Base-by-base conservation (phyloP, 1,140 invertebrate genomes). In the Achroia grisella region DNA sequence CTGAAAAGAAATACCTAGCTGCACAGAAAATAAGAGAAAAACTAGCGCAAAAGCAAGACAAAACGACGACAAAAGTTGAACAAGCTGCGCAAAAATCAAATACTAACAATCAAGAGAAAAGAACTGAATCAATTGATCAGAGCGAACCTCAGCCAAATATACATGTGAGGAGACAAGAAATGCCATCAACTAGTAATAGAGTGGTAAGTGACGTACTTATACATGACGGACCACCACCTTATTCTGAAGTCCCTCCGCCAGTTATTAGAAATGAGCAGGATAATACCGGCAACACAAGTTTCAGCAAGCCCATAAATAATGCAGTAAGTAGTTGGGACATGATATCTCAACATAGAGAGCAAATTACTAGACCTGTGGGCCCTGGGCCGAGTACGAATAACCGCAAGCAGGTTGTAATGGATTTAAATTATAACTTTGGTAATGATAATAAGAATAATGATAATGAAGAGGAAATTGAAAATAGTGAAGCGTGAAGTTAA, bases 311-410 rank as follows among this genome's bases (percentile, higher is more conserved):
- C 0, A 47, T 58, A 10, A 60, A 60, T 8, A 47, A 59, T 15
- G 42, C 54, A 0, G 71, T 54, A 0, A 73, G 72, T n/a, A 86
- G 74, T 46, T 87, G 86, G 86, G 82, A 86, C 36, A 50, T 86
- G 39, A 71, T 87, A 43, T 69, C 79, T 0, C 55, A 80, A 31
- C 86, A 87, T 37, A 63, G 84, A 39, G 58, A 82, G 43, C 72
- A 86, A 48, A 65, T 86, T 14, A 59, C 13, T 13, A 60, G 64
- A 32, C 64, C 65, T 5, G 35, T 23, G 17, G 6, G 17, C 6
- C 2, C 39, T 5, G 17, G 17, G 30, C 9, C 27, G 9, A 33
- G 39, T 3, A 53, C 41, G 17, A 10, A 33, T 5, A 44, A 51
- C 8, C 34, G 41, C 30, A 71, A 57, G 52, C 56, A 47, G 49